Conservation (phyloP, 1,140 invertebrate genomes). For the Dreissena polymorpha region DNA sequence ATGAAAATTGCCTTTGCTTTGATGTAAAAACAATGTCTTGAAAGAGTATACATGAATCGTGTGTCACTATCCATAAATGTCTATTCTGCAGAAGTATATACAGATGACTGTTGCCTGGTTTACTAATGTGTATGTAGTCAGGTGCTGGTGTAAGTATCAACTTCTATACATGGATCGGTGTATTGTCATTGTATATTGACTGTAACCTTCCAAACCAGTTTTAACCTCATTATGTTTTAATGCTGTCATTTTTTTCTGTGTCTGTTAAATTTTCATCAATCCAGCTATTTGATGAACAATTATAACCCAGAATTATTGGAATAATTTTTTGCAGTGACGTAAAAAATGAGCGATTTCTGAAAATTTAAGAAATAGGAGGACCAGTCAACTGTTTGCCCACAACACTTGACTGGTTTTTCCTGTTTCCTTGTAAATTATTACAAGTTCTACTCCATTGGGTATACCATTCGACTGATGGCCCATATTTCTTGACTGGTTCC, state of each 20-base stretch:
- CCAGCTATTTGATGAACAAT: no score
- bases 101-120: constrained; percentile 5
- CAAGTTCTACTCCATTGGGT: neutral
- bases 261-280: no score
- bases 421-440: neutral
- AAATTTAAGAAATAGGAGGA: neutral
- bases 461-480: neutral
- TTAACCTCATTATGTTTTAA: constrained; percentile 47
- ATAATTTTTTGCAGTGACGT: neutral
- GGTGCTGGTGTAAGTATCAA: constrained; percentile 21
- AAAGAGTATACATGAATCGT: no score
- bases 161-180: constrained; percentile 53
- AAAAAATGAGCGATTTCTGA: neutral
- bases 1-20: no score
- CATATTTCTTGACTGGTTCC: no score
- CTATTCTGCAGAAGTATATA: constrained; percentile 51
- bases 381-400: neutral
- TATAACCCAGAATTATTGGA: neutral
- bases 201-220: constrained; percentile 51
- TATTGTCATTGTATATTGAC: constrained; percentile 41
- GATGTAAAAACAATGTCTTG: no score
- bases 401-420: constrained; percentile 1
- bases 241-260: constrained; percentile 10
- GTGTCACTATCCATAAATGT: neutral
- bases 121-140: constrained; percentile 6